A percentile compares a stretch with the other conserved stretches of the same genome.
These are phyloP conservation scores for Acanthosoma haemorrhoidale DNA, from an alignment of 2,888 invertebrate genomes.

Conservation along the genomic window DNA sequence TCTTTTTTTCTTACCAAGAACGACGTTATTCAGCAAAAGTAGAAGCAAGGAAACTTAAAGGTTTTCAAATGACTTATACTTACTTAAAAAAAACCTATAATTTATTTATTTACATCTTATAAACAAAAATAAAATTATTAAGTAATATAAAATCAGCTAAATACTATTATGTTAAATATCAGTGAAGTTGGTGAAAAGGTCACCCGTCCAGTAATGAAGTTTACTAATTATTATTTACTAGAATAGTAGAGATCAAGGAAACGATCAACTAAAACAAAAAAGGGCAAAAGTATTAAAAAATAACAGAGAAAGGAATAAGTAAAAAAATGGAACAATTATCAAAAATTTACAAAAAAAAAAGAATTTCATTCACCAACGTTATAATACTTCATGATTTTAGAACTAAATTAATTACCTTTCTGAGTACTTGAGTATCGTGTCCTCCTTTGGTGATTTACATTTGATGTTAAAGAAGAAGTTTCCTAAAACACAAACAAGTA, in stretches of 20 bases:
- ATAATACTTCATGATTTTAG: background rate
- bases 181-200: too few species aligned
- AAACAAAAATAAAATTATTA: background rate
- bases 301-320: background rate
- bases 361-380: background rate
- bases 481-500: constrained; percentile 21
- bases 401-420: constrained; percentile 27
- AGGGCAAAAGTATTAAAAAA: background rate
- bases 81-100: background rate
- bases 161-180: too few species aligned
- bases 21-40: too few species aligned
- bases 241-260: constrained; percentile 36
- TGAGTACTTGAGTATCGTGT: constrained; percentile 28
- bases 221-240: constrained; percentile 4
- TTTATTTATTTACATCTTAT: background rate
- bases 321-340: constrained; percentile 1
- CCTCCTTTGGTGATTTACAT: constrained; percentile 33
- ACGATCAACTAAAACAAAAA: constrained; percentile 36
- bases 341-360: background rate
- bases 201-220: background rate
- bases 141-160: background rate
- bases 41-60: too few species aligned
- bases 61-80: background rate
- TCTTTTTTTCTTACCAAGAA: too few species aligned
- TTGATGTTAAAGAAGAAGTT: constrained; percentile 23